Percentiles rank a stretch among this genome's conserved stretches.
Conservation (phyloP, 2,888 invertebrate species). For the Entomobrya proxima region DNA sequence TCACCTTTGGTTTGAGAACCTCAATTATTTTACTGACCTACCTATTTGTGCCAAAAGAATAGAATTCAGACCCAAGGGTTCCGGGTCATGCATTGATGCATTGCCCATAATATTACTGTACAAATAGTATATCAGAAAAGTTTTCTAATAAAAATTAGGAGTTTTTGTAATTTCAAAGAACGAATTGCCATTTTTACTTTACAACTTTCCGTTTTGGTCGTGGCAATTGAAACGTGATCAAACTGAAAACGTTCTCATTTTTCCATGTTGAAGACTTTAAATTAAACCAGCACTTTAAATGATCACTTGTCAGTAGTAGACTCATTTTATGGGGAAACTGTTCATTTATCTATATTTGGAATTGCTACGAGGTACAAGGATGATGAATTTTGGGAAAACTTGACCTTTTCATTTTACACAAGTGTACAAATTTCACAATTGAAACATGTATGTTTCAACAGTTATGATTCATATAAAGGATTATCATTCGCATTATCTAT, state of each 20-base stretch:
- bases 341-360: slow-evolving; percentile 6
- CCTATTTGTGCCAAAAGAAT: neutral
- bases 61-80: neutral
- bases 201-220: neutral
- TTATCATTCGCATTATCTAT: neutral
- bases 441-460: neutral
- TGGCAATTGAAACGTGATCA: slow-evolving; percentile 9
- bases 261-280: neutral
- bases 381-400: neutral
- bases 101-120: neutral
- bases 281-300: neutral
- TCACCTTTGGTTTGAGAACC: neutral
- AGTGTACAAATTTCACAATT: neutral
- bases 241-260: slow-evolving; percentile 44
- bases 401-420: neutral
- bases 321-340: neutral
- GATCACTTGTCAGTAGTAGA: too few relatives aligned
- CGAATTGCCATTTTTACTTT: neutral
- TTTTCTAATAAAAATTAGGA: neutral
- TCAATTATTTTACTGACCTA: neutral
- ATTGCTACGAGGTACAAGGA: neutral
- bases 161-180: neutral
- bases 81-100: slow-evolving; percentile 6
- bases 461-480: neutral
- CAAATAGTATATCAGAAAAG: neutral